A percentile compares a stretch with the other conserved stretches of the same genome.
Conservation (phyloP, 2,113 vertebrate genomes). For the Callionymus lyra region DNA sequence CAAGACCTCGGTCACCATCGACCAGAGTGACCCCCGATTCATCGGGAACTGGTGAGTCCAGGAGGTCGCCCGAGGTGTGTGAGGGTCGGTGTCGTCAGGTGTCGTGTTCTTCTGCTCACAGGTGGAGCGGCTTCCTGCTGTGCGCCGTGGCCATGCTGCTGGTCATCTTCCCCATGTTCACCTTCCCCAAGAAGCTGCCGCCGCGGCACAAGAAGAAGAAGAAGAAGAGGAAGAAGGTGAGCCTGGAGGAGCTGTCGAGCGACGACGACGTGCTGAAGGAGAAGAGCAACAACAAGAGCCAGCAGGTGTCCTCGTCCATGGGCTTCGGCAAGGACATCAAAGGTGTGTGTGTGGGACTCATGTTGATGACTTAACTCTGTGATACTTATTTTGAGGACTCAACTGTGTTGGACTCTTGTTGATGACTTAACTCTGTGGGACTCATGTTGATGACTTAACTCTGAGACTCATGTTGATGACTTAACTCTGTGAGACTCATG, state of each 20-base stretch:
- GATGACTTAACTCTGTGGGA: too few relatives aligned
- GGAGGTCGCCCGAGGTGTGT: background rate
- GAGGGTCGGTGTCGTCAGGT: background rate
- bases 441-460: too few relatives aligned
- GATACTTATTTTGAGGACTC: too few relatives aligned
- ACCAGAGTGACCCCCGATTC: slow-evolving; percentile 94
- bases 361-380: too few relatives aligned
- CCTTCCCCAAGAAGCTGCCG: slow-evolving; percentile 96
- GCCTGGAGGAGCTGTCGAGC: slow-evolving; percentile 68
- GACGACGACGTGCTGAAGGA: slow-evolving; percentile 90
- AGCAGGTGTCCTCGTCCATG: slow-evolving; percentile 81
- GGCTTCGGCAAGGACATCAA: slow-evolving; percentile 89
- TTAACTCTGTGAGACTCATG: too few relatives aligned
- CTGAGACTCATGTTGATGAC: too few relatives aligned
- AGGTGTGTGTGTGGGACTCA: slow-evolving; percentile 55
- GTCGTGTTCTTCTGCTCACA: slow-evolving; percentile 28
- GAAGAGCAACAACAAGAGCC: slow-evolving; percentile 74
- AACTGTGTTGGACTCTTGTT: too few relatives aligned
- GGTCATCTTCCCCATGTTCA: slow-evolving; percentile 98
- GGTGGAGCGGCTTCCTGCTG: slow-evolving; percentile 98
- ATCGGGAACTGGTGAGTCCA: slow-evolving; percentile 93
- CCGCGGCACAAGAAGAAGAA: slow-evolving; percentile 92
- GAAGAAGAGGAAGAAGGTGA: slow-evolving; percentile 82
- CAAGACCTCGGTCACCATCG: slow-evolving; percentile 77
- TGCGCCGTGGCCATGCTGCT: slow-evolving; percentile 93